Conservation (phyloP, 2,797 vertebrate genomes). For the Percopsis omiscomaycus region DNA sequence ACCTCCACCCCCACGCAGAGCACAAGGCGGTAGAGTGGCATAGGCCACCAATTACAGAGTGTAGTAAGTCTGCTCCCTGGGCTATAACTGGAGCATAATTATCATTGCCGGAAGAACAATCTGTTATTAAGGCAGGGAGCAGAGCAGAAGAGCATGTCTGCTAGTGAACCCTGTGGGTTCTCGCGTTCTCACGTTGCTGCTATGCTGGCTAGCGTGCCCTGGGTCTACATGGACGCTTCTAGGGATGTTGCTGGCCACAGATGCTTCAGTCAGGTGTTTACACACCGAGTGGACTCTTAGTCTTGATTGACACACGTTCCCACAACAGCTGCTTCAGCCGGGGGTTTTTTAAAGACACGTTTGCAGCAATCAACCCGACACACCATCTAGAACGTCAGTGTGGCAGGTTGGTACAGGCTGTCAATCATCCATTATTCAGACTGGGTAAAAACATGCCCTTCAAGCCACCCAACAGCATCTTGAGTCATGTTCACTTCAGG, state of each 20-base stretch:
- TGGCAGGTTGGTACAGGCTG: constrained; percentile 6
- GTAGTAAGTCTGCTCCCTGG: constrained; percentile 65
- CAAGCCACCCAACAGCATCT: too few relatives aligned
- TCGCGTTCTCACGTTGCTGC: constrained; percentile 3
- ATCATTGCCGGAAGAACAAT: constrained; percentile 76
- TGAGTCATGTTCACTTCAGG: neutral
- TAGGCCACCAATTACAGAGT: constrained; percentile 81
- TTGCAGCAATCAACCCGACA: constrained; percentile 39
- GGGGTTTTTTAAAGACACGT: constrained; percentile 30
- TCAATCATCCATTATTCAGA: constrained; percentile 15
- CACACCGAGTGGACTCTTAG: constrained; percentile 7
- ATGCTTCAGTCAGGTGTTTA: neutral
- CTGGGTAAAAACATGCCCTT: neutral
- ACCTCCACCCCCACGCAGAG: constrained; percentile 70
- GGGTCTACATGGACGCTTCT: neutral
- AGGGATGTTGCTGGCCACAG: neutral
- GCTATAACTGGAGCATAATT: constrained; percentile 82
- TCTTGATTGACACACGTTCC: constrained; percentile 12
- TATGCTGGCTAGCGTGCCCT: neutral
- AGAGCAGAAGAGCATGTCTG: constrained; percentile 29
- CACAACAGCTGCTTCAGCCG: constrained; percentile 25
- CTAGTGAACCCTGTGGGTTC: constrained; percentile 53
- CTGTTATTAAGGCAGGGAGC: constrained; percentile 76
- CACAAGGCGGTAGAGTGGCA: constrained; percentile 63
- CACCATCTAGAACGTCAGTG: constrained; percentile 29